These are phyloP conservation scores for Trichosurus vulpecula DNA, from an alignment of 2,797 vertebrate genomes.

Conservation along the genomic window DNA sequence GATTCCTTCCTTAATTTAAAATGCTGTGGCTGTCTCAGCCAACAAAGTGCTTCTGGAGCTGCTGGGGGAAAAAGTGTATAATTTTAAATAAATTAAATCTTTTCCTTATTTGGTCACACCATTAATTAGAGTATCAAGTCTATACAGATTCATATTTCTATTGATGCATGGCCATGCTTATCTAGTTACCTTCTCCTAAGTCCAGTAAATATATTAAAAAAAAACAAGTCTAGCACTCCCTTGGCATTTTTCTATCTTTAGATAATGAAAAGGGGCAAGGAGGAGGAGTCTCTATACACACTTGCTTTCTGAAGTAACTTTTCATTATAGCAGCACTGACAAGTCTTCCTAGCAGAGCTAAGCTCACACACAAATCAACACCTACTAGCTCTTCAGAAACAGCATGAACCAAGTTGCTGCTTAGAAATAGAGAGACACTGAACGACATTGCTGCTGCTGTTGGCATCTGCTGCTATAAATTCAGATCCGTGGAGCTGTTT, in stretches of 20 bases:
- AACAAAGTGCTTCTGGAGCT: slow-evolving; percentile 1
- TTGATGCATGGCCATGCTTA: slow-evolving; percentile 24
- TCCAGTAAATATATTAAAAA: slow-evolving; percentile 22
- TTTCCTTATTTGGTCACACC: not conserved
- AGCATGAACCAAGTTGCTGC: not conserved
- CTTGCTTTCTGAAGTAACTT: slow-evolving; percentile 17
- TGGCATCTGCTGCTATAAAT: not conserved
- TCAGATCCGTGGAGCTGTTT: not conserved
- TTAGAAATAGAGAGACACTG: not conserved
- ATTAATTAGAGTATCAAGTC: slow-evolving; percentile 4
- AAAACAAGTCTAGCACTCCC: not conserved
- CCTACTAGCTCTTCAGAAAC: not conserved
- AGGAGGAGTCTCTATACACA: not conserved
- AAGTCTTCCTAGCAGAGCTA: not conserved
- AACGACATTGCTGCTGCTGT: not conserved
- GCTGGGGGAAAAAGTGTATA: slow-evolving; percentile 3
- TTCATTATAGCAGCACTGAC: slow-evolving; percentile 24
- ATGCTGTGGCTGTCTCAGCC: not conserved
- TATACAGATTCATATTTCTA: not conserved
- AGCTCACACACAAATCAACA: not conserved
- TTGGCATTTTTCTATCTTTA: slow-evolving; percentile 54
- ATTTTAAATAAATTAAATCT: slow-evolving; percentile 30
- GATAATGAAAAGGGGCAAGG: slow-evolving; percentile 1
- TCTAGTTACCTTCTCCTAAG: not conserved
- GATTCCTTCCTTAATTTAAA: slow-evolving; percentile 35